phyloP scores from a whole-genome alignment of 1,140 invertebrate genomes.

The Cydia fagiglandana region DNA sequence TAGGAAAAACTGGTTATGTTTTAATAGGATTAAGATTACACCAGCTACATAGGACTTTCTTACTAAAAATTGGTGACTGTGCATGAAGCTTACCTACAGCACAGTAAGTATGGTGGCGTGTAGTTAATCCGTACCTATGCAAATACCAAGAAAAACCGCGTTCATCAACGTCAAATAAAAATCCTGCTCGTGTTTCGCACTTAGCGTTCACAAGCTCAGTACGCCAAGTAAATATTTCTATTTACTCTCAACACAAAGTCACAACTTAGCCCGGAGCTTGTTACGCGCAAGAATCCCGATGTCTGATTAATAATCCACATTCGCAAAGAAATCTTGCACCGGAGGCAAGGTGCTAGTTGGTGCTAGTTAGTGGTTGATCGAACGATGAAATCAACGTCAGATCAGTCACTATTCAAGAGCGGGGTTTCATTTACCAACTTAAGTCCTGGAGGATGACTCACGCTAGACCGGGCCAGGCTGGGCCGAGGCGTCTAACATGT shows the following conservation, averaged over 20 bases:
- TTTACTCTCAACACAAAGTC: slow-evolving; percentile 17
- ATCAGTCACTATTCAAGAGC: background rate
- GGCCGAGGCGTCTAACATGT: no score
- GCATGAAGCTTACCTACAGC: no score
- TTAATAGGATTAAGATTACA: no score
- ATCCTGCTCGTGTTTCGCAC: background rate
- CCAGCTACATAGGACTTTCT: no score
- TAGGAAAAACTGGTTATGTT: no score
- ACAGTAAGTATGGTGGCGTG: no score
- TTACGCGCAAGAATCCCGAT: slow-evolving; percentile 23
- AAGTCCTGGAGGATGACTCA: no score
- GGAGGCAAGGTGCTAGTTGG: slow-evolving; percentile 26
- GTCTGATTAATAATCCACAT: slow-evolving; percentile 29
- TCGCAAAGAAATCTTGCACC: slow-evolving; percentile 25
- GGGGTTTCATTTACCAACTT: no score
- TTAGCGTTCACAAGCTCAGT: background rate
- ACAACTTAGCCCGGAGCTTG: background rate
- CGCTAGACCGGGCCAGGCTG: no score
- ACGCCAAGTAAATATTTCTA: slow-evolving; percentile 9
- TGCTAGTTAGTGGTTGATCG: slow-evolving; percentile 6
- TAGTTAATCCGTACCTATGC: background rate
- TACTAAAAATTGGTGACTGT: no score
- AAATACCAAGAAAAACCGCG: background rate
- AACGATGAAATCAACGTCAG: background rate
- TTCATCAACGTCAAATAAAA: background rate